phyloP scores from a whole-genome alignment of 2,113 vertebrate genomes.

The Lampris megalopsis region DNA sequence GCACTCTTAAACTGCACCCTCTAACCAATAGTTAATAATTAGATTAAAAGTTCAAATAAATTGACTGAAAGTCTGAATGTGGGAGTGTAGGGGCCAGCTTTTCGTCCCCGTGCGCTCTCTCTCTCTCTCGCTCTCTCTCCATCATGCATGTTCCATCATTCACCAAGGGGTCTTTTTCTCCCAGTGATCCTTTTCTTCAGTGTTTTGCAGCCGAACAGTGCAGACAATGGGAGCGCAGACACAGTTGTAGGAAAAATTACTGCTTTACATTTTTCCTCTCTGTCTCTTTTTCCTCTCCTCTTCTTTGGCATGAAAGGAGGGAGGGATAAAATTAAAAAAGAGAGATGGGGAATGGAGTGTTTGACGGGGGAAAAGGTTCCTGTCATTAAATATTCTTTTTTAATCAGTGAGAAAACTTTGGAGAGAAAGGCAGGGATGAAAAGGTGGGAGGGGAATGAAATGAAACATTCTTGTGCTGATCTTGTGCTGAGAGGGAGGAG shows the following conservation, averaged over 20 bases:
- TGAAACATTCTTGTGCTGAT: slow-evolving; percentile 83
- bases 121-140: slow-evolving; percentile 66
- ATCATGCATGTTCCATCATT: slow-evolving; percentile 71
- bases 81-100: slow-evolving; percentile 56
- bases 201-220: slow-evolving; percentile 72
- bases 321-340: slow-evolving; percentile 64
- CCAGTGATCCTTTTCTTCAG: slow-evolving; percentile 71
- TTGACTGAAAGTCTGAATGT: slow-evolving; percentile 82
- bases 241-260: slow-evolving; percentile 90
- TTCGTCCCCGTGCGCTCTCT: slow-evolving; percentile 52
- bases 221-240: slow-evolving; percentile 84
- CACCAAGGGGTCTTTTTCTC: slow-evolving; percentile 72
- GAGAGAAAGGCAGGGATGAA: slow-evolving; percentile 82
- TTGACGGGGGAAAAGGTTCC: slow-evolving; percentile 80
- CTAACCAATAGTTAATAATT: slow-evolving; percentile 95
- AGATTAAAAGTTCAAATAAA: slow-evolving; percentile 99
- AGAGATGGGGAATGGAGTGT: slow-evolving; percentile 55
- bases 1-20: slow-evolving; percentile 57
- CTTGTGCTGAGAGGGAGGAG: slow-evolving; percentile 80
- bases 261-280: slow-evolving; percentile 86
- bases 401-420: slow-evolving; percentile 83
- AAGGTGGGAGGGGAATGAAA: slow-evolving; percentile 77
- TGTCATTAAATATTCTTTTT: slow-evolving; percentile 85
- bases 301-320: slow-evolving; percentile 74
- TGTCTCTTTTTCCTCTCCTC: slow-evolving; percentile 77